Conservation (phyloP, 2,113 vertebrate genomes). For the Nyctibius bracteatus region DNA sequence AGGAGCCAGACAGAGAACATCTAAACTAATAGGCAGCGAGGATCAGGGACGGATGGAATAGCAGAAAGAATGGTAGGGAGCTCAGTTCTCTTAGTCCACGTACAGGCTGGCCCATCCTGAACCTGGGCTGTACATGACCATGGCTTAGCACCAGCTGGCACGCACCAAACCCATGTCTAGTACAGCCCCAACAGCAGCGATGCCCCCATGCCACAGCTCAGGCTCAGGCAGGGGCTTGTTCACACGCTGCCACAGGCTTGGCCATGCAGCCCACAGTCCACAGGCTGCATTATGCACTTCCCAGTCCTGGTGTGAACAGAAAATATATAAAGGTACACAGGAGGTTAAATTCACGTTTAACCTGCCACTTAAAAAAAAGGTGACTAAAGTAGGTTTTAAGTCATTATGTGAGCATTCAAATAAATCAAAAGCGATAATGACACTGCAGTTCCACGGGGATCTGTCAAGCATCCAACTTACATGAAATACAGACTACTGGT, state of each 20-base stretch:
- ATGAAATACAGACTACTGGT: background rate
- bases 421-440: conserved; percentile 7
- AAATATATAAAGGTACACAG: background rate
- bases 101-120: background rate
- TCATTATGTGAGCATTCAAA: background rate
- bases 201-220: background rate
- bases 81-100: rapidly evolving
- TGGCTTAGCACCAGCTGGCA: background rate
- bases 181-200: background rate
- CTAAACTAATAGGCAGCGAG: rapidly evolving
- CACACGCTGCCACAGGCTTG: background rate
- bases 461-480: background rate
- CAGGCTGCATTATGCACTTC: rapidly evolving
- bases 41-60: background rate
- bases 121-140: rapidly evolving
- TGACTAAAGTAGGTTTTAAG: background rate
- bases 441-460: background rate
- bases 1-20: background rate
- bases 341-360: background rate
- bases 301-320: background rate
- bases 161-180: background rate
- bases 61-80: background rate
- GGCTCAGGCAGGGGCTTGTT: background rate
- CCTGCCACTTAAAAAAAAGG: background rate
- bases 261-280: background rate